A percentile compares a stretch with the other conserved stretches of the same genome.
These are phyloP conservation scores for Ridgeia piscesae DNA, from an alignment of 1,140 invertebrate genomes.

Conservation along the genomic window DNA sequence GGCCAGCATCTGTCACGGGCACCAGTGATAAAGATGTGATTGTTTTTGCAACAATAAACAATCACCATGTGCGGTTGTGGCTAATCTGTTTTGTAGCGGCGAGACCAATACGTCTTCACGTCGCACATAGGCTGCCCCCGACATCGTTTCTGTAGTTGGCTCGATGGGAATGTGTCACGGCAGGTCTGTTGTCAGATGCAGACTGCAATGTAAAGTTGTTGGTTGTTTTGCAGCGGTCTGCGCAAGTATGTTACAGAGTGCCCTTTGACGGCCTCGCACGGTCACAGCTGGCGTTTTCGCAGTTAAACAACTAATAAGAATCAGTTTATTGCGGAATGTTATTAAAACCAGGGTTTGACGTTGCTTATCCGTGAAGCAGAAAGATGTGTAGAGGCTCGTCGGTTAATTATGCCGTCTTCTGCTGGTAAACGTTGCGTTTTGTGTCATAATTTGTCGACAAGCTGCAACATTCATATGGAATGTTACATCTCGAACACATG, in stretches of 20 bases:
- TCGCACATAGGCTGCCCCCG: neutral
- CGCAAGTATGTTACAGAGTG: too few relatives aligned
- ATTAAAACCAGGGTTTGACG: neutral
- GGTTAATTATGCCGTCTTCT: neutral
- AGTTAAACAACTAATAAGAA: conserved; percentile 21
- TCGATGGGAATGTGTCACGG: neutral
- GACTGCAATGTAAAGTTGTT: neutral
- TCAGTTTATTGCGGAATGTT: conserved; percentile 19
- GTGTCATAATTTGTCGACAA: too few relatives aligned
- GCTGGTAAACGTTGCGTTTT: too few relatives aligned
- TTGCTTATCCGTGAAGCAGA: neutral
- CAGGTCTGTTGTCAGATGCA: neutral
- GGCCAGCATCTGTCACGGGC: neutral
- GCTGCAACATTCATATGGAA: too few relatives aligned
- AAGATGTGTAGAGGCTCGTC: neutral
- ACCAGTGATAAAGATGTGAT: neutral
- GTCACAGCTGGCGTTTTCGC: neutral
- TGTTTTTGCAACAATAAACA: neutral
- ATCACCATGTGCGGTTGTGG: neutral
- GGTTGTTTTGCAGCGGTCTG: neutral
- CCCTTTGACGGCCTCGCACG: neutral
- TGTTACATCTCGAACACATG: too few relatives aligned
- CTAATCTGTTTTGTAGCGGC: neutral
- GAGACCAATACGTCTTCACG: neutral
- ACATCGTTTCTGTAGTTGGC: neutral